phyloP scores from a whole-genome alignment of 2,797 vertebrate species.

The Setipinna tenuifilis region DNA sequence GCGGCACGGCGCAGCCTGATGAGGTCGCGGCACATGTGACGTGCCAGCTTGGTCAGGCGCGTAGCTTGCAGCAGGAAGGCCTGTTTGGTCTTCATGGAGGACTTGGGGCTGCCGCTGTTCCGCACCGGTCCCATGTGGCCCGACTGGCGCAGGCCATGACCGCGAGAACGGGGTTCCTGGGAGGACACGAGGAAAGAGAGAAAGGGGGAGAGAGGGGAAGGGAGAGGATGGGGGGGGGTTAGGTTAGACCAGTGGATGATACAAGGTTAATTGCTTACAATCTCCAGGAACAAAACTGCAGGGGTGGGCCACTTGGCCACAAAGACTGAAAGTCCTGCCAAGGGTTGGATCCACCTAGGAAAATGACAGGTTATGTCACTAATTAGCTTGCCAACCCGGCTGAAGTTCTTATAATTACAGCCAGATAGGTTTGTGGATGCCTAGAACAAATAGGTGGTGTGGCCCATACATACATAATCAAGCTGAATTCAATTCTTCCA shows the following conservation, averaged over 20 bases:
- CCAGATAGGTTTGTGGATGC: too few relatives aligned
- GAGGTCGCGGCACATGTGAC: conserved; percentile 96
- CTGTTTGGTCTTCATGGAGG: conserved; percentile 95
- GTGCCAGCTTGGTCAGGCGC: conserved; percentile 94
- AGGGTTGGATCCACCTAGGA: too few relatives aligned
- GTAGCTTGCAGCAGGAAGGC: conserved; percentile 96
- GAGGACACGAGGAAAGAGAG: neutral
- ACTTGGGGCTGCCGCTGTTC: conserved; percentile 93
- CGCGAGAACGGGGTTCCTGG: conserved; percentile 86
- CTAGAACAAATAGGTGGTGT: too few relatives aligned
- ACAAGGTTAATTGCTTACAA: neutral
- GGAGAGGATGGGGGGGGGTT: neutral
- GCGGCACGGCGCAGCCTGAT: conserved; percentile 95
- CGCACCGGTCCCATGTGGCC: conserved; percentile 90
- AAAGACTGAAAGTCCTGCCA: too few relatives aligned
- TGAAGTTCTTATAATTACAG: too few relatives aligned
- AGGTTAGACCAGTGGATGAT: neutral
- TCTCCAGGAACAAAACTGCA: neutral
- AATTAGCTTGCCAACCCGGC: too few relatives aligned
- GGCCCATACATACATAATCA: too few relatives aligned
- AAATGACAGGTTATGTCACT: too few relatives aligned
- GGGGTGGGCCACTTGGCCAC: neutral
- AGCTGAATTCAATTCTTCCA: too few relatives aligned
- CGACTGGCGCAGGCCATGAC: conserved; percentile 88
- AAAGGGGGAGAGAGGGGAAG: neutral